These are phyloP conservation scores for Gryllus bimaculatus DNA, from an alignment of 1,140 invertebrate genomes.

Conservation along the genomic window DNA sequence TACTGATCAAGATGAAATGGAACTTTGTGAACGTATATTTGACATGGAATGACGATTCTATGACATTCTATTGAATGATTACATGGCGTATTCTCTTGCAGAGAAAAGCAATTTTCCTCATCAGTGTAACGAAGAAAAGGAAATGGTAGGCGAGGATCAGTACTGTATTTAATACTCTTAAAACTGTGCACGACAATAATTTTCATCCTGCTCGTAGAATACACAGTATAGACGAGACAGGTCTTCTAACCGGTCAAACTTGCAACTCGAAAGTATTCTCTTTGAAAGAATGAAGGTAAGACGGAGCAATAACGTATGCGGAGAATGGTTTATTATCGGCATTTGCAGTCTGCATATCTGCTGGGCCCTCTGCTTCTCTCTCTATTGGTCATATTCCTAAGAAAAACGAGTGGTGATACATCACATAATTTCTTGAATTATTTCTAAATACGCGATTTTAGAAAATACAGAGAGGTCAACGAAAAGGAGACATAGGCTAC, in stretches of 20 bases:
- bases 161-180: constrained; percentile 28
- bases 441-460: no score
- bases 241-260: constrained; percentile 31
- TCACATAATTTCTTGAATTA: no score
- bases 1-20: no score
- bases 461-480: no score
- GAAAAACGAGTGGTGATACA: constrained; percentile 18
- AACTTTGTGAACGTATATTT: no score
- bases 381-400: constrained; percentile 30
- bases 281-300: constrained; percentile 28
- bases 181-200: constrained; percentile 20
- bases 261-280: constrained; percentile 30
- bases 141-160: constrained; percentile 32
- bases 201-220: constrained; percentile 26
- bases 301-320: constrained; percentile 26
- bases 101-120: no score
- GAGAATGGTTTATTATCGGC: constrained; percentile 26
- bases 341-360: constrained; percentile 28
- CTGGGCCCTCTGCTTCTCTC: constrained; percentile 27
- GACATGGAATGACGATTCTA: no score
- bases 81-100: no score
- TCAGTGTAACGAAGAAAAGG: neutral
- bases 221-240: constrained; percentile 34
- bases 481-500: no score
- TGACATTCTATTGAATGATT: no score